Base-by-base conservation (phyloP, 2,113 vertebrate species). In the Cynoglossus semilaevis region DNA sequence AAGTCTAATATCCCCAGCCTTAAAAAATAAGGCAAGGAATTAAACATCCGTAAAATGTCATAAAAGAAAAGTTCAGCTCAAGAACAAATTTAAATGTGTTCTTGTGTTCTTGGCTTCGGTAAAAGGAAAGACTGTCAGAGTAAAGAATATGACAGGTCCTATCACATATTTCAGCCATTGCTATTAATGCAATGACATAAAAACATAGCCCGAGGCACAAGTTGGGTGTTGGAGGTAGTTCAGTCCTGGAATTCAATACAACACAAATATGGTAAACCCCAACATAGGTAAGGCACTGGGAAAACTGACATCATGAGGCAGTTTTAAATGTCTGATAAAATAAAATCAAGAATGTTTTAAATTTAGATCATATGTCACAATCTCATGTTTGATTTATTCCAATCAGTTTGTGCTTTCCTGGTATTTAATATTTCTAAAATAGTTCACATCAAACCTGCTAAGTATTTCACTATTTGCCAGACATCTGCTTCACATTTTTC, bases 141-240 rank as follows among this genome's bases (percentile, higher is more conserved):
- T 49, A 0, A 58, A 50, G n/a, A 74, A 54, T 50, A 64, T 72
- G 64, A 81, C 70, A 81, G 62, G 70, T 67, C 29, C 49, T 19
- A 35, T 47, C 53, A 83, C 76, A 70, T 67, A 80, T 80, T 56
- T 78, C 38, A 53, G 57, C 56, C 65, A 43, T 61, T 60, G 45
- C 40, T 72, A 42, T 63, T 65, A 38, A 38, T 37, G 56, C 53
- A 74, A 74, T 7, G 79, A 46, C 70, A 77, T 66, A 84, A 29
- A 80, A 68, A 70, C 63, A 66, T 70, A 36, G 74, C 86, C 86
- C 9, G 18, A 36, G 80, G 86, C 79, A 68, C 62, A 85, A 69
- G 73, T 54, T 78, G 76, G 80, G 74, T 82, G 67, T 74, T 64
- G 65, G 56, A 71, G 58, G 42, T 38, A 40, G 16, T 63, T 45